Evolutionary conservation across 1,140 invertebrate species (phyloP).

Genomic region (Eupristina koningsbergeri): DNA sequence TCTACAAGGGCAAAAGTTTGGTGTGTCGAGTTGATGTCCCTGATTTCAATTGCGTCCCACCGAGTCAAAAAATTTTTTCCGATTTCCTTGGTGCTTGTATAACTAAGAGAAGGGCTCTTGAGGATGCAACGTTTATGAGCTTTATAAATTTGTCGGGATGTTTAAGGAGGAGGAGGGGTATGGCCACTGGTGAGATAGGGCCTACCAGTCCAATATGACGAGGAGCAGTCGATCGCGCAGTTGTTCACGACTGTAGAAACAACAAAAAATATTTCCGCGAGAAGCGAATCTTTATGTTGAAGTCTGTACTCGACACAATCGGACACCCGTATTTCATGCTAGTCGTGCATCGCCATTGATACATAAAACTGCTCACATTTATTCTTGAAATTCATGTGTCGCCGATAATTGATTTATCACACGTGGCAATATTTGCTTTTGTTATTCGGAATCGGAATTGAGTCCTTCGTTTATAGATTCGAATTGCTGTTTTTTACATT

Average conservation of each 20-base stretch:
- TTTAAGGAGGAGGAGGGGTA: too few species aligned
- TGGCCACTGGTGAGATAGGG: conserved; percentile 42
- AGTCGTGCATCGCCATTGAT: conserved; percentile 47
- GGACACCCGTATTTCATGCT: conserved; percentile 37
- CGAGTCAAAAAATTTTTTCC: too few species aligned
- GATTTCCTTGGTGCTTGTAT: too few species aligned
- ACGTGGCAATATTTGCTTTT: conserved; percentile 24
- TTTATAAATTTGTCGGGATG: too few species aligned
- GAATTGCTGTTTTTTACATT: not conserved
- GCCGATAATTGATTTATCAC: conserved; percentile 52
- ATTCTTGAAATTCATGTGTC: conserved; percentile 49
- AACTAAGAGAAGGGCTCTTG: too few species aligned
- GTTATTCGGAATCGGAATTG: conserved; percentile 6
- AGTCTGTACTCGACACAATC: conserved; percentile 29
- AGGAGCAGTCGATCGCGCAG: not conserved
- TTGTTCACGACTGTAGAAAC: conserved; percentile 30
- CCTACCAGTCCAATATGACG: conserved; percentile 13
- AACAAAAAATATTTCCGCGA: conserved; percentile 48
- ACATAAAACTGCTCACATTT: conserved; percentile 49
- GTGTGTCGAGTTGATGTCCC: too few species aligned
- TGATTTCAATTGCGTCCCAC: too few species aligned
- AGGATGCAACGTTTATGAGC: too few species aligned
- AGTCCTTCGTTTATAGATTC: conserved; percentile 2
- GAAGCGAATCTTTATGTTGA: conserved; percentile 32
- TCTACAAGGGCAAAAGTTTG: too few species aligned